Evolutionary conservation across 2,113 vertebrate species (phyloP).

Genomic region (Calypte anna): DNA sequence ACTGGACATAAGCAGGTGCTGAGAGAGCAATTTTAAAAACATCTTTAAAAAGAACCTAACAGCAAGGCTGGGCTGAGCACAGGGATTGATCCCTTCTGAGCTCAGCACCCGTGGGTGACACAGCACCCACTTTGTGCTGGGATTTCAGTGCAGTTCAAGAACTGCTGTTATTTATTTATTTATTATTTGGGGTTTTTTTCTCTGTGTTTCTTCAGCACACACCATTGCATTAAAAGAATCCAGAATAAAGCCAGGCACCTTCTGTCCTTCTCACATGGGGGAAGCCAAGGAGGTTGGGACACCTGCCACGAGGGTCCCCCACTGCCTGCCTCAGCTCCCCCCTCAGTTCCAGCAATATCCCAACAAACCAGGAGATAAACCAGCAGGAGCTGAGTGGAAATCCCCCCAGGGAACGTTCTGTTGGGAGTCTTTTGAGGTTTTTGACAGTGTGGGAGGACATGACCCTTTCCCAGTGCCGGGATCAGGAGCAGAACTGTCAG

Average conservation of each 20-base stretch:
- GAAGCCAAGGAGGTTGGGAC: background rate
- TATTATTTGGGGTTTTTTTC: no score
- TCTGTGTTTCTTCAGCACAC: fast-evolving
- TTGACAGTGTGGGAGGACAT: background rate
- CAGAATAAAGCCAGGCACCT: fast-evolving
- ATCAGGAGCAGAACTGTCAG: conserved; percentile 34
- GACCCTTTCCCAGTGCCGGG: background rate
- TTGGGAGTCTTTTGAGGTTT: background rate
- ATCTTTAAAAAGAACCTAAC: background rate
- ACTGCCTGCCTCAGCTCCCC: background rate
- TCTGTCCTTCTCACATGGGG: fast-evolving
- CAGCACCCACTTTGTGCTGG: fast-evolving
- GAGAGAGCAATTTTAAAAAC: background rate
- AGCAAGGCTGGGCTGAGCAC: background rate
- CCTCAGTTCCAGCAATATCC: background rate
- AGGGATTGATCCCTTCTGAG: background rate
- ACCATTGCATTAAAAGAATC: fast-evolving
- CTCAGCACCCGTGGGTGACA: fast-evolving
- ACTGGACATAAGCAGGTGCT: background rate
- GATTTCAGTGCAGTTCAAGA: background rate
- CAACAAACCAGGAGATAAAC: background rate
- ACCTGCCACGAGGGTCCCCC: background rate
- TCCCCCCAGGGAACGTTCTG: background rate
- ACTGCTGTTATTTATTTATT: background rate
- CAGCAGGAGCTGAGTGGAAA: background rate